Evolutionary conservation across 2,888 invertebrate species (phyloP).

Genomic region (Leucoma salicis): DNA sequence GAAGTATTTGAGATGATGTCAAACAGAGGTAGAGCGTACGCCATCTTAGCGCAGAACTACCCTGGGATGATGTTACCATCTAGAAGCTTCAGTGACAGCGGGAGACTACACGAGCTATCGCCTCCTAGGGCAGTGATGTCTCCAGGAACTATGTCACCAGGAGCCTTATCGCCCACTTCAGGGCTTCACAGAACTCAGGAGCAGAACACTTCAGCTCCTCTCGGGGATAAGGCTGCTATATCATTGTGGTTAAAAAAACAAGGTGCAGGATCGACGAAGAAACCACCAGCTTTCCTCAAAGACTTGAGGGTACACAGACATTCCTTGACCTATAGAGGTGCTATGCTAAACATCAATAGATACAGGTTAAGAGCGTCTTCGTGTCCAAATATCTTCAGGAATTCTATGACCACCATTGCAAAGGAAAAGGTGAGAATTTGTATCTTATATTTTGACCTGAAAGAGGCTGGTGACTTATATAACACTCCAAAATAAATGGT

Average conservation of each 20-base stretch:
- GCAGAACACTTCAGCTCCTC: slow-evolving; percentile 39
- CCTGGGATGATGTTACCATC: slow-evolving; percentile 88
- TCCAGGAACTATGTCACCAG: slow-evolving; percentile 47
- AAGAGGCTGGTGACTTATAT: too few species aligned
- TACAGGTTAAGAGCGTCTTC: slow-evolving; percentile 92
- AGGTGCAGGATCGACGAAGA: slow-evolving; percentile 66
- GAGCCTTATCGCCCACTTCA: slow-evolving; percentile 51
- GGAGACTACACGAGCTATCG: slow-evolving; percentile 66
- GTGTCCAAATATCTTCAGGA: slow-evolving; percentile 94
- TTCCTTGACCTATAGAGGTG: slow-evolving; percentile 91
- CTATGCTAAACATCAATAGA: slow-evolving; percentile 91
- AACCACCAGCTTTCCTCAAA: slow-evolving; percentile 86
- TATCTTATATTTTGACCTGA: not conserved
- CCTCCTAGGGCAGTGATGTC: slow-evolving; percentile 60
- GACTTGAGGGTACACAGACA: slow-evolving; percentile 89
- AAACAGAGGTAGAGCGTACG: slow-evolving; percentile 86
- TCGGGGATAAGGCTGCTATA: slow-evolving; percentile 73
- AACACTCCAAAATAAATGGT: too few species aligned
- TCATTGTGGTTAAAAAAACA: slow-evolving; percentile 82
- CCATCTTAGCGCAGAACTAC: slow-evolving; percentile 88
- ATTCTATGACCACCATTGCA: slow-evolving; percentile 93
- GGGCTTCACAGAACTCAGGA: slow-evolving; percentile 39
- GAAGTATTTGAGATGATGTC: slow-evolving; percentile 89
- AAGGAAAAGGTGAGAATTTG: slow-evolving; percentile 83
- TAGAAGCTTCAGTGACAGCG: slow-evolving; percentile 87